Evolutionary conservation across 2,113 vertebrate genomes (phyloP).

Genomic region (Nymphicus hollandicus): DNA sequence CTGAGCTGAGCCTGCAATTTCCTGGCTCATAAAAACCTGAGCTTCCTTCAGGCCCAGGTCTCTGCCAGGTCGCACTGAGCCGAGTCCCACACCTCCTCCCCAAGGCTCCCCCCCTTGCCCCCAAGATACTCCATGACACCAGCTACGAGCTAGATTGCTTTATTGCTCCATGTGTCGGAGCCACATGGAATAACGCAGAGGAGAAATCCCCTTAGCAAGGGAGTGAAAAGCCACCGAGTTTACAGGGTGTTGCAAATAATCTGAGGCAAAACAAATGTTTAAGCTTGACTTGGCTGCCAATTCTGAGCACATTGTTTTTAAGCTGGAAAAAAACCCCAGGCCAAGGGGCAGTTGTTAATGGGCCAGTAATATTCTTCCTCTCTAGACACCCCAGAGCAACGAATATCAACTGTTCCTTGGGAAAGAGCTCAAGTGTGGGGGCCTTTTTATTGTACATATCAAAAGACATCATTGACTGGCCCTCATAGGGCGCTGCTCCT

Average conservation of each 20-base stretch:
- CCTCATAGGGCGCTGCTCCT: background rate
- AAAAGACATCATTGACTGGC: background rate
- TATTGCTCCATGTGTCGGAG: conserved; percentile 22
- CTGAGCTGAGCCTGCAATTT: conserved; percentile 51
- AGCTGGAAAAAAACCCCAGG: background rate
- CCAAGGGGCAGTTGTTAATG: conserved; percentile 48
- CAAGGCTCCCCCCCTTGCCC: background rate
- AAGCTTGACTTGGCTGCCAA: background rate
- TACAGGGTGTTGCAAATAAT: conserved; percentile 56
- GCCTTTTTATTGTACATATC: background rate
- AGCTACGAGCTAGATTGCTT: background rate
- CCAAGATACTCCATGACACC: background rate
- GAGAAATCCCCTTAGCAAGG: background rate
- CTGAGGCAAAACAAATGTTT: conserved; percentile 51
- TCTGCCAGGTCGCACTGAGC: background rate
- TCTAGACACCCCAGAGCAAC: conserved; percentile 42
- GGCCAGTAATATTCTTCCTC: conserved; percentile 38
- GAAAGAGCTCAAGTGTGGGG: background rate
- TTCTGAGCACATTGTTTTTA: background rate
- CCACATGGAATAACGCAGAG: background rate
- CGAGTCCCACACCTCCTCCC: background rate
- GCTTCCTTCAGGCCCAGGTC: conserved; percentile 37
- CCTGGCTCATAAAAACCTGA: conserved; percentile 53
- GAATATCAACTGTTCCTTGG: conserved; percentile 14
- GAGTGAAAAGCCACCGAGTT: conserved; percentile 16